phyloP scores from a whole-genome alignment of 1,140 invertebrate genomes.

The Hypothenemus hampei region DNA sequence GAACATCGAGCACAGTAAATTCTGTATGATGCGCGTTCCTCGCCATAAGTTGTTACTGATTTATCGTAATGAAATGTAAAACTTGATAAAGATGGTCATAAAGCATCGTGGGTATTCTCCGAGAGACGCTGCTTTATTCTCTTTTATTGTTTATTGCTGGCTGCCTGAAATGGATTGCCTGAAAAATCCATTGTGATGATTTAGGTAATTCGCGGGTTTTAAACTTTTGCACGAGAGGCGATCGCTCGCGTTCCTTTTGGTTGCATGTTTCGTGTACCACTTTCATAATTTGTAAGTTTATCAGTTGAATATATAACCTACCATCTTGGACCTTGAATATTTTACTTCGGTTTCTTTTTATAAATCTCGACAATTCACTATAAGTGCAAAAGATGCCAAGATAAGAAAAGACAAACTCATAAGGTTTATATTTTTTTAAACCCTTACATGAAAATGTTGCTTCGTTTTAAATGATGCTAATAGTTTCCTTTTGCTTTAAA shows the following conservation, averaged over 20 bases:
- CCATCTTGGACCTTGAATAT: no score
- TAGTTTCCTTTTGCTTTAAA: no score
- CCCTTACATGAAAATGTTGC: no score
- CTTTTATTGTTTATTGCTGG: slow-evolving; percentile 28
- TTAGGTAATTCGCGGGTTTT: slow-evolving; percentile 20
- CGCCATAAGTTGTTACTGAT: slow-evolving; percentile 23
- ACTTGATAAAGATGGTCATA: slow-evolving; percentile 30
- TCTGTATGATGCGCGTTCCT: slow-evolving; percentile 19
- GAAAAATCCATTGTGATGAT: slow-evolving; percentile 27
- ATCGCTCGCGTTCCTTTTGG: background rate
- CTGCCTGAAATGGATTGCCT: slow-evolving; percentile 21
- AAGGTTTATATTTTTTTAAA: no score
- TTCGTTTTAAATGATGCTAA: no score
- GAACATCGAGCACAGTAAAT: slow-evolving; percentile 17
- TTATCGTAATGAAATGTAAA: slow-evolving; percentile 32
- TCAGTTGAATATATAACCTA: no score
- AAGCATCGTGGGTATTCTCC: slow-evolving; percentile 29
- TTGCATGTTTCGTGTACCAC: slow-evolving; percentile 7
- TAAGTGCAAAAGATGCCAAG: no score
- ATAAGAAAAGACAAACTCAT: no score
- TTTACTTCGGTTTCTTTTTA: no score
- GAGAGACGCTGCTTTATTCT: slow-evolving; percentile 26
- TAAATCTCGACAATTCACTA: no score
- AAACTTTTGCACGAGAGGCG: slow-evolving; percentile 6
- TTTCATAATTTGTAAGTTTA: no score